A percentile compares a stretch with the other conserved stretches of the same genome.
phyloP scores from a whole-genome alignment of 2,113 vertebrate genomes.

The Rostratula benghalensis region DNA sequence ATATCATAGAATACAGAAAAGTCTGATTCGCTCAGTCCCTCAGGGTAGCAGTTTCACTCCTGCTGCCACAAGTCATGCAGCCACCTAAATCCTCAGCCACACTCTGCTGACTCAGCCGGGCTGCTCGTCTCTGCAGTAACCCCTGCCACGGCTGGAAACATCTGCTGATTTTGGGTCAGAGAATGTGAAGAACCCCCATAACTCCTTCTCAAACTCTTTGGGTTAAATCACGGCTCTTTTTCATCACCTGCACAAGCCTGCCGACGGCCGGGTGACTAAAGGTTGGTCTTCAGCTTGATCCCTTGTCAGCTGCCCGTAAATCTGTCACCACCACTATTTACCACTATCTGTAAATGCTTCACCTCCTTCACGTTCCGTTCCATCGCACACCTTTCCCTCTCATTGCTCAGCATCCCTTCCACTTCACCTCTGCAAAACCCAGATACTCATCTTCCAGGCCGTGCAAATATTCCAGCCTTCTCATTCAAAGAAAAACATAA shows the following conservation, averaged over 20 bases:
- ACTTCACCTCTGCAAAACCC: not conserved
- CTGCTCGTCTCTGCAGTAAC: not conserved
- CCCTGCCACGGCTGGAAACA: not conserved
- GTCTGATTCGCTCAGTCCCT: not conserved
- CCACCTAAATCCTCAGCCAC: not conserved
- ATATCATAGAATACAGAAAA: not conserved
- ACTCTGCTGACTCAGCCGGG: not conserved
- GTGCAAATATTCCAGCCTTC: not conserved
- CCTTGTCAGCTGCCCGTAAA: not conserved
- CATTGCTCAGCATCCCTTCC: not conserved
- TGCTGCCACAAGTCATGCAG: not conserved
- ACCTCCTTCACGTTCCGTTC: not conserved
- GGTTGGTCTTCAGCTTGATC: not conserved
- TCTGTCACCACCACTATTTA: not conserved
- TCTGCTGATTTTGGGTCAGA: not conserved
- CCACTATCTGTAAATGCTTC: not conserved
- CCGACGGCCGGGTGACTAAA: not conserved
- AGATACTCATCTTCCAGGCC: not conserved
- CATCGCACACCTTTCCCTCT: not conserved
- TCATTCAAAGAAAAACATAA: not conserved
- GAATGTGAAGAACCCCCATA: fast-evolving
- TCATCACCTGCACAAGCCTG: not conserved
- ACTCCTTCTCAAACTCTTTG: not conserved
- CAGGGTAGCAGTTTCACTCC: not conserved
- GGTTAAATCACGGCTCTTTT: not conserved